These are phyloP conservation scores for Galeopterus variegatus DNA, from an alignment of 2,113 vertebrate genomes.

Conservation along the genomic window DNA sequence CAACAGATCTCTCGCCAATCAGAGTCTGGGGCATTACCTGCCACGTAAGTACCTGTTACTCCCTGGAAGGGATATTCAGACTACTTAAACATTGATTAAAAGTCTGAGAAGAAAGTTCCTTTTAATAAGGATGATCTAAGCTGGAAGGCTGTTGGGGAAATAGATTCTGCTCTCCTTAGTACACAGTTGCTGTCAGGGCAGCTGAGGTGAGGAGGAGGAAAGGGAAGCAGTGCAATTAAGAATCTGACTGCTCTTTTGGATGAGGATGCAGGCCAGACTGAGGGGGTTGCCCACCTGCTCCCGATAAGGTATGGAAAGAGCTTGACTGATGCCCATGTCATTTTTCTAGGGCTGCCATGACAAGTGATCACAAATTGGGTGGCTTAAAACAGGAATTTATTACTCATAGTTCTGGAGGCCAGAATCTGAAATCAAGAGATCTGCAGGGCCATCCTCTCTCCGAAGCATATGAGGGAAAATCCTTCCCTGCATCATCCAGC, in stretches of 20 bases:
- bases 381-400: background rate
- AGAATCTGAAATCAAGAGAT: background rate
- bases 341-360: background rate
- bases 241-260: background rate
- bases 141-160: background rate
- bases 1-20: background rate
- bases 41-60: slow-evolving; percentile 1
- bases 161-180: background rate
- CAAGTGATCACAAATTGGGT: background rate
- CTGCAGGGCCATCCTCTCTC: background rate
- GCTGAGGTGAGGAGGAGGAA: background rate
- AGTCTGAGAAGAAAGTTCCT: background rate
- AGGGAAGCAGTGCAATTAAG: background rate
- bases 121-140: background rate
- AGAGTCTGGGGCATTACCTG: background rate
- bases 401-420: background rate
- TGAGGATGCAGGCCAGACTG: background rate
- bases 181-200: background rate
- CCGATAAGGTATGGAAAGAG: background rate
- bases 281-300: background rate
- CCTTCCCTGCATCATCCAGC: background rate
- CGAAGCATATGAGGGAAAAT: background rate
- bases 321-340: background rate
- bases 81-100: slow-evolving; percentile 24
- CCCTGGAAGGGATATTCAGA: background rate